phyloP scores from a whole-genome alignment of 2,797 vertebrate genomes.

The Scolopax bukidnonensis region DNA sequence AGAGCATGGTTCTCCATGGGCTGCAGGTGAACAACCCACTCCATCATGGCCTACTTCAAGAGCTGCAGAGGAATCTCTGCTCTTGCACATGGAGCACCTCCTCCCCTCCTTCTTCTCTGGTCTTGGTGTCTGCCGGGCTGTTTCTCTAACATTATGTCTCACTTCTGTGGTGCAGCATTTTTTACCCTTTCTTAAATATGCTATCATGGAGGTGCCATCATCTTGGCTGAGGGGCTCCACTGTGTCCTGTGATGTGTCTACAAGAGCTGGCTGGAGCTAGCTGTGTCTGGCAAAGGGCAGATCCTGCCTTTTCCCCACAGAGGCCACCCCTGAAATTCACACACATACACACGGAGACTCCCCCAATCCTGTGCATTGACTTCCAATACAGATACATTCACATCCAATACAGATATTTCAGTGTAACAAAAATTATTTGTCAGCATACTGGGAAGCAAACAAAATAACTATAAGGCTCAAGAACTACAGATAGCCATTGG shows the following conservation, averaged over 20 bases:
- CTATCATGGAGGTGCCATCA: accelerated
- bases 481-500: neutral
- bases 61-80: neutral
- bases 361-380: accelerated
- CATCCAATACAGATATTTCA: neutral
- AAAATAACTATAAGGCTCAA: neutral
- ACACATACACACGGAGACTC: accelerated
- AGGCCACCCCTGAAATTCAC: neutral
- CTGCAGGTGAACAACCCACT: neutral
- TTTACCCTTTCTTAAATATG: neutral
- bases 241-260: accelerated
- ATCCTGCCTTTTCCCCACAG: neutral
- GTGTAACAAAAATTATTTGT: neutral
- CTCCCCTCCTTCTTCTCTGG: neutral
- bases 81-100: neutral
- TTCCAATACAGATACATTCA: accelerated
- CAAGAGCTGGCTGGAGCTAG: neutral
- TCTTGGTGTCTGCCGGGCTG: neutral
- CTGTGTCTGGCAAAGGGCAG: neutral
- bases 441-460: neutral
- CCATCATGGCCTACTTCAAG: too few species aligned
- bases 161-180: neutral
- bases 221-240: neutral
- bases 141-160: neutral
- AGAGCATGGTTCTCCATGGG: neutral